Conservation (phyloP, 2,888 invertebrate genomes). For the Cryptus viduatorius region DNA sequence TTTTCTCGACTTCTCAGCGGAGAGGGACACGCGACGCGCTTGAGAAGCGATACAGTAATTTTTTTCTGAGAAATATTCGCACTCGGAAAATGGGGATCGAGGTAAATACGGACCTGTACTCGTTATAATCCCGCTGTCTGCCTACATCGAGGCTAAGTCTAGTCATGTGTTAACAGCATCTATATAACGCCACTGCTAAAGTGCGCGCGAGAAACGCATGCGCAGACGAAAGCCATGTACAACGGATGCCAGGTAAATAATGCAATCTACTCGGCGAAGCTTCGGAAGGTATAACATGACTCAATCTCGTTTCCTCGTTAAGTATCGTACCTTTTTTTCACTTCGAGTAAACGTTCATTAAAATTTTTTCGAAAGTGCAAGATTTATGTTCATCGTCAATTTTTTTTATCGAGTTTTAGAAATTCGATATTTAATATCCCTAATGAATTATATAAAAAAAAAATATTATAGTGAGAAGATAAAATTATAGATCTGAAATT, state of each 20-base stretch:
- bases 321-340: neutral
- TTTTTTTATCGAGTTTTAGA: neutral
- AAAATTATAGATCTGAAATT: no score
- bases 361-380: no score
- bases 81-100: neutral
- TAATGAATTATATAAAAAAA: no score
- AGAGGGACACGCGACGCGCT: neutral
- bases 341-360: neutral
- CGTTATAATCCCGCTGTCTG: neutral
- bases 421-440: neutral
- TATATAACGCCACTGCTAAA: neutral
- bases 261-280: conserved; percentile 20
- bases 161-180: conserved; percentile 41
- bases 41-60: neutral
- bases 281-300: neutral
- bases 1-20: neutral
- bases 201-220: conserved; percentile 30
- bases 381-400: neutral
- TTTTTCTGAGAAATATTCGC: neutral
- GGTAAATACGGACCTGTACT: neutral
- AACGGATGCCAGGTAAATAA: conserved; percentile 54
- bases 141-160: conserved; percentile 21
- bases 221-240: conserved; percentile 27
- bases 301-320: neutral
- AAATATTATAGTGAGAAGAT: no score